Evolutionary conservation across 1,140 invertebrate species (phyloP).

Genomic region (Ctenoplectra terminalis): DNA sequence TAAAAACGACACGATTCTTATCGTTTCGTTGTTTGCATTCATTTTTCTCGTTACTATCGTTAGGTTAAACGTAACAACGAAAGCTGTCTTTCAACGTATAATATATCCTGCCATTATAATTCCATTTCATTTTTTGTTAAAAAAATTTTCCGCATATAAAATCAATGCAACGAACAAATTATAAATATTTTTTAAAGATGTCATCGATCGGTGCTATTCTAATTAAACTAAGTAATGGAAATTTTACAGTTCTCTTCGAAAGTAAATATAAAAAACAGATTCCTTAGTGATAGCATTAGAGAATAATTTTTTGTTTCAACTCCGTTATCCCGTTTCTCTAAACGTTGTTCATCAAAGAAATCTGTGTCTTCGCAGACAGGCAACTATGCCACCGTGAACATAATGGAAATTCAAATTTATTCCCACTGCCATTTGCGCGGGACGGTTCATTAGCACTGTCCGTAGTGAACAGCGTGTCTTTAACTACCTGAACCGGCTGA

Average conservation of each 20-base stretch:
- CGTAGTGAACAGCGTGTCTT: conserved; percentile 49
- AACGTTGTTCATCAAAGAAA: conserved; percentile 16
- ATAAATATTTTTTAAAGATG: no score
- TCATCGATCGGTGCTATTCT: no score
- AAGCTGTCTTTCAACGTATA: no score
- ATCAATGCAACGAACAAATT: no score
- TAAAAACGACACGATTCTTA: neutral
- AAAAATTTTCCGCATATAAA: no score
- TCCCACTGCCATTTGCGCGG: conserved; percentile 69
- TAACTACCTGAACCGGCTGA: conserved; percentile 56
- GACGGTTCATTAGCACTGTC: conserved; percentile 76
- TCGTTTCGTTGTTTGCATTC: neutral
- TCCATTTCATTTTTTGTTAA: no score
- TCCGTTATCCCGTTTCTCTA: neutral
- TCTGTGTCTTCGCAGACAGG: conserved; percentile 28
- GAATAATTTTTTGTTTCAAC: neutral
- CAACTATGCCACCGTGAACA: conserved; percentile 16
- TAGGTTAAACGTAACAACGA: no score
- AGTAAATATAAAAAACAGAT: neutral
- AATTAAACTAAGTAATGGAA: no score
- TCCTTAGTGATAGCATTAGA: neutral
- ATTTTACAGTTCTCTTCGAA: no score
- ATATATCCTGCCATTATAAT: no score
- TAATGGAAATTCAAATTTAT: conserved; percentile 78
- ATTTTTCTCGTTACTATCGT: no score